Base-by-base conservation (phyloP, 2,888 invertebrate species). In the Calliopum simillimum region DNA sequence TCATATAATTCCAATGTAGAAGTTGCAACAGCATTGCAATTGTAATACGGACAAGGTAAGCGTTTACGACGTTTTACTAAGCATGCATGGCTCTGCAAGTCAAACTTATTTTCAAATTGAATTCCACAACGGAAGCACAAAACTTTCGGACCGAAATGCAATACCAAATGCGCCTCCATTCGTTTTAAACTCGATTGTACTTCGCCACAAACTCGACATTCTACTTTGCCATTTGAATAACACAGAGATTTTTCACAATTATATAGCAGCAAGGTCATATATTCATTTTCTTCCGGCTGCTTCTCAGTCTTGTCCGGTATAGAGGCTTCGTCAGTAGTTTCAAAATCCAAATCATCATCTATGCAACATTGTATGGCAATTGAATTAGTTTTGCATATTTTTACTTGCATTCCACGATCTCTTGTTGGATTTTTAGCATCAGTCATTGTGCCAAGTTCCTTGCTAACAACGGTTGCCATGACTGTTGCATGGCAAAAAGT, bases 151-250 rank as follows among this genome's bases (percentile, higher is more conserved):
- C 79, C 79, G 61, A 62, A 78, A 65, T 82, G 82, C 4, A 74
- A 4, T 0, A 33, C 49, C 76, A 84, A 74, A 55, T 83, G 84
- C 0, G 46, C 65, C 43, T 70, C 71, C 33, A 76, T 73, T 46
- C 68, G 49, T 47, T 74, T 72, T 5, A 61, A 33, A 1, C 68
- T 68, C 1, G 56, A 71, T 5, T 73, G 63, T 3, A 82, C 67
- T 56, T 82, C 80, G 3, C 84, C 82, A 41, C 84, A 84, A 0
- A 76, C 1, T 41, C 72, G 68, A 59, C 82, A 82, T 69, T 80
- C 80, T 2, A 75, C 25, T 72, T 76, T 78, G 1, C 75, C 78
- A 43, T 80, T 81, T n/a, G 71, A 69, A 21, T 76, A 76, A 16
- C 69, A 68, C 14, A 56, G 53, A 0, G 79, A 77, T 16, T 78